Evolutionary conservation across 2,888 invertebrate genomes (phyloP).

Genomic region (Esperia sulphurella): DNA sequence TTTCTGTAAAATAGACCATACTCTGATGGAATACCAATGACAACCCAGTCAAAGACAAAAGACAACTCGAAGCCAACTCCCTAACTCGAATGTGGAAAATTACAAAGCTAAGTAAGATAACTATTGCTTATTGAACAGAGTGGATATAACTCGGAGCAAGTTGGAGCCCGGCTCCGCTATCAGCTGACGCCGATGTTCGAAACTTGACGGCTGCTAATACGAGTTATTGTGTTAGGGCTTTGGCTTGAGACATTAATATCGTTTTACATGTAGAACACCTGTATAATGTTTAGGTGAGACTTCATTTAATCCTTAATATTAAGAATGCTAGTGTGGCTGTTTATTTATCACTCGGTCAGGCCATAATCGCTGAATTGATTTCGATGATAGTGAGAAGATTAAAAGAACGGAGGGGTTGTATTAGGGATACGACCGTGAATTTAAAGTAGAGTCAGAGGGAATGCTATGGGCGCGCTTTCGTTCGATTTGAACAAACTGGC

Average conservation of each 20-base stretch:
- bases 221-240: neutral
- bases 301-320: too few species aligned
- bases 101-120: conserved; percentile 7
- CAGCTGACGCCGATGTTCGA: conserved; percentile 6
- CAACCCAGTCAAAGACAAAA: neutral
- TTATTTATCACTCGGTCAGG: too few species aligned
- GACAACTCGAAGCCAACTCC: neutral
- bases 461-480: too few species aligned
- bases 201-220: conserved; percentile 6
- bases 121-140: conserved; percentile 21
- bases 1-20: too few species aligned
- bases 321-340: too few species aligned
- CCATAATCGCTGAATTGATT: too few species aligned
- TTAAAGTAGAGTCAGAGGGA: too few species aligned
- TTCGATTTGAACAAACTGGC: too few species aligned
- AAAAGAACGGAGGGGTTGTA: too few species aligned
- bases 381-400: too few species aligned
- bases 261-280: neutral
- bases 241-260: conserved; percentile 1
- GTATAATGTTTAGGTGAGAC: neutral
- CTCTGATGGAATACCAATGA: neutral
- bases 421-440: too few species aligned
- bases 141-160: conserved; percentile 2
- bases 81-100: neutral
- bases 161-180: conserved; percentile 1